Base-by-base conservation (phyloP, 2,797 vertebrate species). In the Caiman crocodilus region DNA sequence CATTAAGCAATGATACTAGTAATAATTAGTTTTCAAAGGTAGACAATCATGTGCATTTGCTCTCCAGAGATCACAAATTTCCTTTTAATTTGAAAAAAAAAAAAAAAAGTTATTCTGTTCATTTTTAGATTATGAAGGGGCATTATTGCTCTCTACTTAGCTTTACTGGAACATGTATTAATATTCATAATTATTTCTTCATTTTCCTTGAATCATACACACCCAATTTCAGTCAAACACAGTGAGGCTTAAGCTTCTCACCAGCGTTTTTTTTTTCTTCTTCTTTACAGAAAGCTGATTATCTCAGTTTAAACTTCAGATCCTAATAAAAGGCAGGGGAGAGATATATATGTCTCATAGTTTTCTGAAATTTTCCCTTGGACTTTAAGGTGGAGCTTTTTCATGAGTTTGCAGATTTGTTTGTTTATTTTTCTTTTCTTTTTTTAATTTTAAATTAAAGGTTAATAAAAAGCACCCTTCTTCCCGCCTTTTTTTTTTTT, bases 201-300 rank as follows among this genome's bases (percentile, higher is more conserved):
- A 35, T 35, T 35, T 35, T 35, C 35, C 35, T 35, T 35, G 35
- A 35, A 35, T 35, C 35, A 35, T 35, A 35, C 81, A 79, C 30
- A 0, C 20, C 79, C 57, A 74, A 81, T 60, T 13, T 79, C 84
- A 91, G 18, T 16, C 76, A 57, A 85, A 79, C 81, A 85, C 92
- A 96, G 93, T 76, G 95, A 94, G 93, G 94, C 90, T 96, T 96
- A 96, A 95, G 95, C 85, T 92, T 85, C 42, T 35, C 94, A 78
- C 85, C 79, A 35, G 35, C 5, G 2, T 35, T 35, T 35, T 35
- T 35, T 96, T 90, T 93, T 83, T 95, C 96, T 96, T 91, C 96
- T 95, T 96, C 96, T 96, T 94, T 95, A 88, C 95, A 96, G 96
- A 97, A 96, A 94, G 95, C 96, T 96, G 96, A 96, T 69, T 94